Evolutionary conservation across 2,113 vertebrate genomes (phyloP).

Genomic region (Epinephelus moara): DNA sequence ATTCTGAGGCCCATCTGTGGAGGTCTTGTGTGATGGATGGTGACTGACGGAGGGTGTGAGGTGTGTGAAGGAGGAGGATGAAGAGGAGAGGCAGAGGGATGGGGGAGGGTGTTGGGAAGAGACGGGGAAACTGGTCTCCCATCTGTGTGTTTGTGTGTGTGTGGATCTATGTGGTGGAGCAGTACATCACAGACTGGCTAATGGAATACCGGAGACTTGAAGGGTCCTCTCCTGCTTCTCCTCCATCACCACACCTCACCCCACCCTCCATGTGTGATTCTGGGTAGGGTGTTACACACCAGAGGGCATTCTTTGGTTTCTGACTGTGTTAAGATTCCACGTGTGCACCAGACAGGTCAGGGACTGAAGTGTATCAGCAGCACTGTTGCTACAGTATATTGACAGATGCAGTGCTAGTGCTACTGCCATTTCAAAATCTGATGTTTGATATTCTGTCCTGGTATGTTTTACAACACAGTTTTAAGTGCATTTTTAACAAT

Average conservation of each 20-base stretch:
- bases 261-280: conserved; percentile 38
- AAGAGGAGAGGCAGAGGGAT: conserved; percentile 47
- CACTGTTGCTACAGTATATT: no score
- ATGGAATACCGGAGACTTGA: conserved; percentile 78
- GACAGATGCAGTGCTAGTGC: background rate
- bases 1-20: conserved; percentile 67
- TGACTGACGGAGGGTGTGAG: conserved; percentile 73
- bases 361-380: background rate
- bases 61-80: conserved; percentile 62
- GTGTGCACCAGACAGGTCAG: background rate
- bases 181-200: conserved; percentile 78
- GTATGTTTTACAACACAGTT: no score
- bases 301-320: background rate
- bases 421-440: background rate
- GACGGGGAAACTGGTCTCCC: conserved; percentile 44
- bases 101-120: conserved; percentile 62
- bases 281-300: conserved; percentile 26
- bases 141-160: conserved; percentile 50
- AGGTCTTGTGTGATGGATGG: conserved; percentile 75
- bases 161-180: conserved; percentile 54
- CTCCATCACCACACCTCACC: conserved; percentile 50
- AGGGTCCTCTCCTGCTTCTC: conserved; percentile 67
- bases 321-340: background rate
- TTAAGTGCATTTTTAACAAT: no score
- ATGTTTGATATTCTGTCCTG: no score